Conservation (phyloP, 2,113 vertebrate genomes). For the Nothocercus nigrocapillus region DNA sequence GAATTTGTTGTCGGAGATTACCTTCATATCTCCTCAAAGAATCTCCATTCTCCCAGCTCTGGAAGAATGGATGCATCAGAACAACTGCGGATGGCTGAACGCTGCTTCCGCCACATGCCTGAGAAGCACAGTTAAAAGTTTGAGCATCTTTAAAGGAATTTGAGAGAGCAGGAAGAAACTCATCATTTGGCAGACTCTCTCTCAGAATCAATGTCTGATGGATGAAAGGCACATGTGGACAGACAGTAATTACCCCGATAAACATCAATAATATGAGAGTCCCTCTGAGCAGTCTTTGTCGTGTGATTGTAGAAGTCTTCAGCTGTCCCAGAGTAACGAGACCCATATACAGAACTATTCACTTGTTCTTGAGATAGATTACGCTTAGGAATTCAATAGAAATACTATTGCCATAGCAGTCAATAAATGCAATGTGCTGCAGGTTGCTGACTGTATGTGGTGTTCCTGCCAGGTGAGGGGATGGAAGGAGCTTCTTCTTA, state of each 20-base stretch:
- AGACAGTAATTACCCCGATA: background rate
- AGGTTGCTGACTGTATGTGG: background rate
- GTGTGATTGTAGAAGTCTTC: background rate
- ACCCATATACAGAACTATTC: background rate
- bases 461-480: background rate
- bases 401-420: background rate
- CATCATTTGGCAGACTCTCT: background rate
- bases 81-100: background rate
- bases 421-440: background rate
- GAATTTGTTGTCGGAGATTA: background rate
- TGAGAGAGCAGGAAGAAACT: background rate
- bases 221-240: background rate
- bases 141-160: constrained; percentile 4
- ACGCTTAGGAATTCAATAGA: background rate
- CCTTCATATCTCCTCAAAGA: background rate
- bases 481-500: background rate
- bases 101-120: constrained; percentile 14
- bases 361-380: background rate
- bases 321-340: background rate
- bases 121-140: background rate
- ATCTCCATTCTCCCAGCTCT: background rate
- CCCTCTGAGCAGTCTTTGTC: background rate
- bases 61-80: background rate
- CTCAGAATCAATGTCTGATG: background rate
- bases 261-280: background rate